Evolutionary conservation across 2,888 invertebrate species (phyloP).

Genomic region (Ophion slaviceki): DNA sequence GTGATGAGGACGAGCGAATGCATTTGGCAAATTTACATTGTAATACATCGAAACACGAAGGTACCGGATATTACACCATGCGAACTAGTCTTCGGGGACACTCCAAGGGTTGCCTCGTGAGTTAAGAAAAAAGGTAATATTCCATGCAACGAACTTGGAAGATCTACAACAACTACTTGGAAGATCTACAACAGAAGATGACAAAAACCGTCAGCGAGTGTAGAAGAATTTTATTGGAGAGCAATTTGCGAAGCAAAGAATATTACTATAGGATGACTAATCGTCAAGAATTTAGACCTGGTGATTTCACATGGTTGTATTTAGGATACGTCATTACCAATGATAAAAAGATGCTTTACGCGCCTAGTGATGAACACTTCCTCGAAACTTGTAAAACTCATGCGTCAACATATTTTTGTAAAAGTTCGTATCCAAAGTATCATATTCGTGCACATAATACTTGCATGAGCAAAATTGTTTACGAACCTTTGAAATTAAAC

Average conservation of each 20-base stretch:
- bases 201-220: neutral
- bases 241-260: conserved; percentile 39
- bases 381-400: too few relatives aligned
- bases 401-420: too few relatives aligned
- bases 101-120: conserved; percentile 16
- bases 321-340: too few relatives aligned
- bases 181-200: conserved; percentile 11
- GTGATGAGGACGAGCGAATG: conserved; percentile 42
- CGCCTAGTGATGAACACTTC: too few relatives aligned
- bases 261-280: conserved; percentile 37
- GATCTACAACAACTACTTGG: conserved; percentile 27
- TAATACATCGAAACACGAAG: conserved; percentile 44
- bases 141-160: neutral
- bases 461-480: too few relatives aligned
- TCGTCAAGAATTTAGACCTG: conserved; percentile 7
- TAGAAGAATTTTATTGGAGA: conserved; percentile 23
- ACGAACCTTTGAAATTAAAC: too few relatives aligned
- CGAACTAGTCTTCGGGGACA: conserved; percentile 43
- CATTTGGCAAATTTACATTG: conserved; percentile 31
- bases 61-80: conserved; percentile 28
- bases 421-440: too few relatives aligned
- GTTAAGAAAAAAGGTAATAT: neutral
- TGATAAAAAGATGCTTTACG: too few relatives aligned
- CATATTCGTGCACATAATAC: too few relatives aligned
- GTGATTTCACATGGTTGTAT: conserved; percentile 36